These are phyloP conservation scores for Dusona sp. DNA, from an alignment of 2,888 invertebrate species.

Conservation along the genomic window DNA sequence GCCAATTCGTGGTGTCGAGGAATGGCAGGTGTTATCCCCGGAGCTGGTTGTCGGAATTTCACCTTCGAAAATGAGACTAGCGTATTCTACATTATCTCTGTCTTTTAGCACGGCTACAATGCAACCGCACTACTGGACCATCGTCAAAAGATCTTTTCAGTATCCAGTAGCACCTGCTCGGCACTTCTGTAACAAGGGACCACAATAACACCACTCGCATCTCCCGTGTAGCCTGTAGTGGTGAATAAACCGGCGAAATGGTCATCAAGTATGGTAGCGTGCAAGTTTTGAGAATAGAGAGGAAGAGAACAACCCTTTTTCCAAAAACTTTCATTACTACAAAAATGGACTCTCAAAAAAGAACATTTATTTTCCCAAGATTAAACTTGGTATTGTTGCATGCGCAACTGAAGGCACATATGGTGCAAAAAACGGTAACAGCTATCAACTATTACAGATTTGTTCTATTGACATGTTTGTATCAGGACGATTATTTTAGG, in stretches of 20 bases:
- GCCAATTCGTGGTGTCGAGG: slow-evolving; percentile 33
- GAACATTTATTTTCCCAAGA: neutral
- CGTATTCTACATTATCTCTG: neutral
- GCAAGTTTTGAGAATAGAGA: neutral
- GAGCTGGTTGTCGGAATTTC: slow-evolving; percentile 28
- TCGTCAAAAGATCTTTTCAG: slow-evolving; percentile 40
- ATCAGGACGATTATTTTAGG: neutral
- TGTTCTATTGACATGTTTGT: neutral
- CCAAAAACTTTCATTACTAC: neutral
- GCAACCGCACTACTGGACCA: slow-evolving; percentile 34
- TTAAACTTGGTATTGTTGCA: neutral
- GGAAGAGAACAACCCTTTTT: neutral
- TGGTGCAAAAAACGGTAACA: neutral
- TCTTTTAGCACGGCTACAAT: slow-evolving; percentile 7
- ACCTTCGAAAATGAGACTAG: neutral
- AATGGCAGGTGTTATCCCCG: slow-evolving; percentile 72
- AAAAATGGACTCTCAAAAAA: neutral
- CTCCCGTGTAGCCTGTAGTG: neutral
- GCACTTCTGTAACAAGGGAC: slow-evolving; percentile 16
- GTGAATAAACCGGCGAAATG: neutral
- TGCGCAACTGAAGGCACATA: neutral
- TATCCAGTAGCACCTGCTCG: slow-evolving; percentile 37
- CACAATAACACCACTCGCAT: slow-evolving; percentile 29
- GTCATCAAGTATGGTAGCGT: neutral
- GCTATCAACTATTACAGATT: neutral